Evolutionary conservation across 2,888 invertebrate species (phyloP).

Genomic region (Liodrosophila aerea): DNA sequence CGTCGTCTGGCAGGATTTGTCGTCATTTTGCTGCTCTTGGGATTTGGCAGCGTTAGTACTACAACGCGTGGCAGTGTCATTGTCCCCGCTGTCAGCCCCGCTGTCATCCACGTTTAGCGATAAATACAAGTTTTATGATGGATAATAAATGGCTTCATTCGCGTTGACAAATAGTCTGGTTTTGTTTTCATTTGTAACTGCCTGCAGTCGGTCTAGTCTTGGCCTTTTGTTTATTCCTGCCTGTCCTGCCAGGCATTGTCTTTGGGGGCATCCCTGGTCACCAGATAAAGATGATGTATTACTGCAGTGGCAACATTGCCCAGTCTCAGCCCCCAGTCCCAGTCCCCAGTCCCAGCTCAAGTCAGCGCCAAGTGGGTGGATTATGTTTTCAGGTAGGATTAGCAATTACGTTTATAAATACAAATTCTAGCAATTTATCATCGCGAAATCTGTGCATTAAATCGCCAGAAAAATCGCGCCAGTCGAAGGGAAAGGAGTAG

Average conservation of each 20-base stretch:
- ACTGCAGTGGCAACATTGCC: constrained; percentile 34
- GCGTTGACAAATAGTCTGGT: constrained; percentile 80
- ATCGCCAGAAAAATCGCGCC: constrained; percentile 52
- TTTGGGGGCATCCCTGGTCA: constrained; percentile 38
- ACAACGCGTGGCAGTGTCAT: constrained; percentile 49
- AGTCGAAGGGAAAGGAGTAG: not conserved
- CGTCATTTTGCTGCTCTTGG: constrained; percentile 50
- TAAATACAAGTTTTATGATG: constrained; percentile 81
- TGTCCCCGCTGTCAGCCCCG: not conserved
- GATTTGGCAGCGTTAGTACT: constrained; percentile 51
- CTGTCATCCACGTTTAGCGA: constrained; percentile 67
- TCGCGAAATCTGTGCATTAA: constrained; percentile 49
- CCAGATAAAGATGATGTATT: constrained; percentile 76
- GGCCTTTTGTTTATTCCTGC: constrained; percentile 24
- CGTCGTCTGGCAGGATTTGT: constrained; percentile 71
- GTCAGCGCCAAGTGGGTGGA: constrained; percentile 75
- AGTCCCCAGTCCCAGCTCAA: constrained; percentile 13
- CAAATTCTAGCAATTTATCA: constrained; percentile 72
- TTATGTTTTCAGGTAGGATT: constrained; percentile 79
- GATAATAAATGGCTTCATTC: constrained; percentile 81
- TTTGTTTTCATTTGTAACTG: constrained; percentile 73
- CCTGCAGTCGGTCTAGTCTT: constrained; percentile 33
- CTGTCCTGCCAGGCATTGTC: constrained; percentile 40
- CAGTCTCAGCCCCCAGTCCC: constrained; percentile 3
- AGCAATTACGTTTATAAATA: constrained; percentile 78